A percentile compares a stretch with the other conserved stretches of the same genome.
These are phyloP conservation scores for Cetonia aurata DNA, from an alignment of 2,888 invertebrate genomes.

Conservation along the genomic window DNA sequence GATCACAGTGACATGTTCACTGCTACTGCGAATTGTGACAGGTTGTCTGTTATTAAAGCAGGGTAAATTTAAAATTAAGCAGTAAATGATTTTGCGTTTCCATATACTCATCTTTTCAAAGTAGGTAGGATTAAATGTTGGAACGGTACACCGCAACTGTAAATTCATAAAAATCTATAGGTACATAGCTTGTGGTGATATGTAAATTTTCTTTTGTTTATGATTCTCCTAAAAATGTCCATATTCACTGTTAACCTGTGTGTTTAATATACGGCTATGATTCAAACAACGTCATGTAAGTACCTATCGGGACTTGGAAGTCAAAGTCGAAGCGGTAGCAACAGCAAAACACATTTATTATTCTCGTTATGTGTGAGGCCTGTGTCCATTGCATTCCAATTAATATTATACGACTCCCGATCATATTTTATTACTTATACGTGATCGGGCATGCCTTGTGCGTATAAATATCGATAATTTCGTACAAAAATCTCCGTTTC, in stretches of 20 bases:
- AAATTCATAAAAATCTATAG: too few species aligned
- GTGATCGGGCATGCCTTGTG: conserved; percentile 29
- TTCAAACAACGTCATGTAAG: conserved; percentile 18
- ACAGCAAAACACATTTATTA: conserved; percentile 34
- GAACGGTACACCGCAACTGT: too few species aligned
- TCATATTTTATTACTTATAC: conserved; percentile 39
- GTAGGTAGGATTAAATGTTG: too few species aligned
- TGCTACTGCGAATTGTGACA: too few species aligned
- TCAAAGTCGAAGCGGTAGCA: background rate
- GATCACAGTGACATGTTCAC: too few species aligned
- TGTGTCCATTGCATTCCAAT: conserved; percentile 39
- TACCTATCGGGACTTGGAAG: conserved; percentile 27
- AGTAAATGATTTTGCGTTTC: too few species aligned
- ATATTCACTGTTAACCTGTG: conserved; percentile 25
- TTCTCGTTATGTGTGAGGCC: conserved; percentile 37
- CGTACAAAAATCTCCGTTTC: conserved; percentile 32
- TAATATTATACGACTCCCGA: conserved; percentile 26
- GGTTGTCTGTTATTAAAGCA: too few species aligned
- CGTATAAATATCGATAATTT: conserved; percentile 31
- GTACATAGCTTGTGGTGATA: too few species aligned
- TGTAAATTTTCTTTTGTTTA: too few species aligned
- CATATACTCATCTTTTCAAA: too few species aligned
- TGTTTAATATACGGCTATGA: background rate
- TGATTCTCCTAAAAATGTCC: background rate
- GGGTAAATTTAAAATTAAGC: too few species aligned